Evolutionary conservation across 1,140 invertebrate species (phyloP), one percentile per base, ranked within the genome.

Genomic region (Popillia japonica): DNA sequence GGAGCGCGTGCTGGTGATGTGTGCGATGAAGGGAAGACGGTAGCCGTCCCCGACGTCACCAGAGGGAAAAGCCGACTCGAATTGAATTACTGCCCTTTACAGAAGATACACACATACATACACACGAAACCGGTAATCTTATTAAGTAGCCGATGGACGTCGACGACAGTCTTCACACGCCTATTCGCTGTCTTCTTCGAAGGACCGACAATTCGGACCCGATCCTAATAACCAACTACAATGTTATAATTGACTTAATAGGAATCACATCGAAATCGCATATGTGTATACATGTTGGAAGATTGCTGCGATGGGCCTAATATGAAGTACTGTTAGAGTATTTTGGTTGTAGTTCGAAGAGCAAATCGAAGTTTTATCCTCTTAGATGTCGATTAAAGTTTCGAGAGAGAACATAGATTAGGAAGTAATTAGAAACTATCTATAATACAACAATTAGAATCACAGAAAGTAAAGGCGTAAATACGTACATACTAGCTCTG

Each of bases 1-100:
- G 61, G 61, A 68, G 22, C 7, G 77, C 44, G 64, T 83, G 82
- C 77, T 74, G 78, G 77, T 82, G 82, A 83, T 81, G 80, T 75
- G 73, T 81, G 79, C 78, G 82, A 83, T 83, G 82, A 80, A 83
- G 82, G 78, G 78, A 82, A 82, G 80, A 82, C 78, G 78, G 77
- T 75, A 20, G 42, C 75, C 78, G 27, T 74, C 72, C 27, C 9
- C 68, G 9, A 40, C 76, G 40, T 77, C 27, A 72, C 59, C 59
- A 42, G 41, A 68, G 76, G 76, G 68, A 72, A 40, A 72, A 3
- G 27, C 61, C 27, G 61, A 34, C 61, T 68, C 10, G 61, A 77
- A 77, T 77, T 77, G 40, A 77, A 77, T 77, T 77, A 77, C 68
- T 68, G 61, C 27, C 48, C 76, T 22, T 59, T 68, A 77, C 61